A percentile compares a stretch with the other conserved stretches of the same genome.
phyloP scores from a whole-genome alignment of 2,797 vertebrate species.

The Thunnus albacares region DNA sequence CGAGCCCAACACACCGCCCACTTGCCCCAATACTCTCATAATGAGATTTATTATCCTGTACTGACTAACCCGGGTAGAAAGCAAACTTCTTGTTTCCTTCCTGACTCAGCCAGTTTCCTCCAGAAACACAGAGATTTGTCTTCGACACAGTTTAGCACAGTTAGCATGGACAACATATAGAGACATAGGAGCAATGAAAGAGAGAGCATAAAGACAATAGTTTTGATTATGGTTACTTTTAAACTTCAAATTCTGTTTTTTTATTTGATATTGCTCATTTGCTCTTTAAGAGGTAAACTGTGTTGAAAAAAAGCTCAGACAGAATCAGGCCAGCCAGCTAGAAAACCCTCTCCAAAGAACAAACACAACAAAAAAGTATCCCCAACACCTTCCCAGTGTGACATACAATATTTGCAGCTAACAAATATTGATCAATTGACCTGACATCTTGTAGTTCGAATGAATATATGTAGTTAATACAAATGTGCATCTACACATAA shows the following conservation, averaged over 20 bases:
- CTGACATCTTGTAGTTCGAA: too few species aligned
- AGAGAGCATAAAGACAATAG: background rate
- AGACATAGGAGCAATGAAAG: background rate
- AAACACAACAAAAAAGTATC: constrained; percentile 9
- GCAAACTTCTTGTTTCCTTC: constrained; percentile 51
- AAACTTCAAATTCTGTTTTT: background rate
- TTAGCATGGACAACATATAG: background rate
- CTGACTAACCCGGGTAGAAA: constrained; percentile 51
- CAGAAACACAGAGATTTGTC: constrained; percentile 48
- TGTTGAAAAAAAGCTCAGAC: constrained; percentile 23
- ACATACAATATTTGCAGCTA: too few species aligned
- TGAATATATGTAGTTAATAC: too few species aligned
- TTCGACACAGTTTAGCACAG: constrained; percentile 9
- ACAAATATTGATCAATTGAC: too few species aligned
- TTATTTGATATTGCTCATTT: background rate
- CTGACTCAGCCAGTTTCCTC: constrained; percentile 65
- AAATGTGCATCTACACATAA: background rate
- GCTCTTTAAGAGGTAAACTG: constrained; percentile 21
- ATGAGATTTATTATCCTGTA: constrained; percentile 61
- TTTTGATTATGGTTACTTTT: background rate
- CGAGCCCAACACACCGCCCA: background rate
- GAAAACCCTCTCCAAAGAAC: constrained; percentile 48
- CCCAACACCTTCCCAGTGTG: too few species aligned
- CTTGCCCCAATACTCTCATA: constrained; percentile 62
- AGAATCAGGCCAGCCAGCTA: constrained; percentile 62